These are phyloP conservation scores for Brachionichthys hirsutus DNA, from an alignment of 2,113 vertebrate species.

Conservation along the genomic window DNA sequence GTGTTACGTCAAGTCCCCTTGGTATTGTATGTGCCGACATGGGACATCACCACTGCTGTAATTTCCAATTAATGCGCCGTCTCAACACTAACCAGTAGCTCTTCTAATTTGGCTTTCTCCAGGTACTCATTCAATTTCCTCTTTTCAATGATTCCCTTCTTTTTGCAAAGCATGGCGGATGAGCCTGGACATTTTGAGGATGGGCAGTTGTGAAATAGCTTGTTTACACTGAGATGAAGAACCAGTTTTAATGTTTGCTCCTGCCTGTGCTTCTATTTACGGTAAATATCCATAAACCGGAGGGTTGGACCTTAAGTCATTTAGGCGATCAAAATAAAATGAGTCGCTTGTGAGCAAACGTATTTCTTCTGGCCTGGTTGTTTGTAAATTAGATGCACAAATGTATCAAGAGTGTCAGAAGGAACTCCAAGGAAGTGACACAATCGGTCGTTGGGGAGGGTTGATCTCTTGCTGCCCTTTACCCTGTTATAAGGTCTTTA, in stretches of 20 bases:
- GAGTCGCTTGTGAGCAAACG: constrained; percentile 8
- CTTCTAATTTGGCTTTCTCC: constrained; percentile 51
- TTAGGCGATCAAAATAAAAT: too few species aligned
- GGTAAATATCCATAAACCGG: too few species aligned
- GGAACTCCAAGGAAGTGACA: constrained; percentile 45
- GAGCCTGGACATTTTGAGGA: constrained; percentile 38
- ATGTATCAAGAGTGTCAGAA: constrained; percentile 27
- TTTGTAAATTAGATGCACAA: constrained; percentile 11
- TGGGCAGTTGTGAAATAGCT: constrained; percentile 15
- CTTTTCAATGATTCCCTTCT: constrained; percentile 39
- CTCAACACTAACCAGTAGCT: constrained; percentile 59
- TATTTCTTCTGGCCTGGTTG: constrained; percentile 4
- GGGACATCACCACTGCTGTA: constrained; percentile 51
- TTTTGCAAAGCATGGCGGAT: constrained; percentile 41
- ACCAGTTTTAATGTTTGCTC: constrained; percentile 11
- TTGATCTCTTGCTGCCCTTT: constrained; percentile 50
- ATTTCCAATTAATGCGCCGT: constrained; percentile 51
- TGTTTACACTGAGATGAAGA: neutral
- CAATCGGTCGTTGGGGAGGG: constrained; percentile 50
- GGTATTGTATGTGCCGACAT: constrained; percentile 36
- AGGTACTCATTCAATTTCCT: constrained; percentile 36
- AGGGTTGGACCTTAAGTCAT: too few species aligned
- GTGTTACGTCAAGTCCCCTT: constrained; percentile 63
- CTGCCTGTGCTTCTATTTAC: neutral
- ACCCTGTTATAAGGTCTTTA: neutral